Base-by-base conservation (phyloP, 2,113 vertebrate species). In the Mystacornis crossleyi region DNA sequence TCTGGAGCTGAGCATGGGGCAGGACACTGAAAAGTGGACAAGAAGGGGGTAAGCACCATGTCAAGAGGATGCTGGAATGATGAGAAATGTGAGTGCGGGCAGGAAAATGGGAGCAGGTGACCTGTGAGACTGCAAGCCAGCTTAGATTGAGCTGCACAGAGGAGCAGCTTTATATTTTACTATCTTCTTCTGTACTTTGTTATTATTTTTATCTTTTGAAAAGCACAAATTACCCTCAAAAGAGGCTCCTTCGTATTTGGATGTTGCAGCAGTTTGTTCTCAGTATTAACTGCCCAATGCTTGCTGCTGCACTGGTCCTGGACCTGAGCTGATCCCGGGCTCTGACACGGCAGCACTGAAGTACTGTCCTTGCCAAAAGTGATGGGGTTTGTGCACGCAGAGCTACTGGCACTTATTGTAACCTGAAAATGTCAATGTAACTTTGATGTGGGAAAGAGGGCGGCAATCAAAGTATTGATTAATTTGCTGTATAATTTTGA, bases 401-500 rank as follows among this genome's bases (percentile, higher is more conserved):
- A 81, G 60, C 85, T 48, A 14, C 1, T 4, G 0, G 3, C 45
- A 50, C 66, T 91, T 45, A 16, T 51, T 40, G 10, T 33, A 73
- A 88, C 42, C 54, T 78, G 60, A 36, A 86, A 77, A 85, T 28
- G 29, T 84, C 95, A 78, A 2, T 53, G 65, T 36, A 69, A 31
- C 2, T 1, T 17, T 42, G 61, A 57, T 57, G 78, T 16, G 42
- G 51, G n/a, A 80, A 54, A 48, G 12, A 82, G 29, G 33, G 40
- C 55, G 55, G 81, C 81, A 83, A 71, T 86, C 67, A 62, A 77
- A 38, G 40, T 82, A 82, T 91, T 6, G 11, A 89, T 74, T 74
- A 28, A 78, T 93, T 71, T 90, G 71, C 67, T 40, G 9, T n/a
- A 29, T 77, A 58, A 71, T 94, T 93, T 81, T 86, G 90, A 86